Evolutionary conservation across 2,888 invertebrate genomes (phyloP).

Genomic region (Melanotus villosus): DNA sequence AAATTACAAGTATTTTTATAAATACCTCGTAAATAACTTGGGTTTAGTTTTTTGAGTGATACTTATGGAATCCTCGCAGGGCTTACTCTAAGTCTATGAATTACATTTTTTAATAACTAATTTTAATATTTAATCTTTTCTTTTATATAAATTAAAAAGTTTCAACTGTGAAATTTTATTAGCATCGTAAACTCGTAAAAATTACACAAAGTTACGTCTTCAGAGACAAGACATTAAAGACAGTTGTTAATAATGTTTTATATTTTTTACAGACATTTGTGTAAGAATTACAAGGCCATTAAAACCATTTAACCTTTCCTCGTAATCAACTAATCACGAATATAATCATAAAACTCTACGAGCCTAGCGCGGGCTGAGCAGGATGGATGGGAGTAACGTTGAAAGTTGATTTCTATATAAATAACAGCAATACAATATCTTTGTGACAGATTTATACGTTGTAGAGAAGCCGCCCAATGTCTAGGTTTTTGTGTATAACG

Average conservation of each 20-base stretch:
- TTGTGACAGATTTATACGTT: constrained; percentile 68
- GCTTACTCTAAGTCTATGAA: not conserved
- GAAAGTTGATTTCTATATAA: constrained; percentile 69
- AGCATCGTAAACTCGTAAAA: constrained; percentile 19
- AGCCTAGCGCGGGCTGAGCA: constrained; percentile 38
- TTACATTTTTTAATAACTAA: constrained; percentile 9
- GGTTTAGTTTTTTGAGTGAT: too few relatives aligned
- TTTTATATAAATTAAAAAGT: constrained; percentile 14
- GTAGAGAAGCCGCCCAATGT: constrained; percentile 66
- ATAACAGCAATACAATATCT: constrained; percentile 69
- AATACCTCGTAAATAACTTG: too few relatives aligned
- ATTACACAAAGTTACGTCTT: constrained; percentile 20
- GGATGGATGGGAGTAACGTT: constrained; percentile 68
- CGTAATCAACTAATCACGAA: constrained; percentile 50
- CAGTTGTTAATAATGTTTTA: constrained; percentile 32
- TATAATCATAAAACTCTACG: constrained; percentile 46
- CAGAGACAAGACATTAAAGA: constrained; percentile 22
- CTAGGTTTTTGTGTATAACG: constrained; percentile 65
- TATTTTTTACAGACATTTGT: constrained; percentile 27
- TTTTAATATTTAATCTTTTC: constrained; percentile 18
- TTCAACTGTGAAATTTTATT: constrained; percentile 17
- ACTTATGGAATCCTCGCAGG: not conserved
- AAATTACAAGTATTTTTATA: too few relatives aligned
- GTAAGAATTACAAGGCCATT: constrained; percentile 44
- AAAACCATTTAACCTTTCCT: constrained; percentile 43